These are phyloP conservation scores for Scrobipalpa atriplicella DNA, from an alignment of 2,888 invertebrate genomes.

Conservation along the genomic window DNA sequence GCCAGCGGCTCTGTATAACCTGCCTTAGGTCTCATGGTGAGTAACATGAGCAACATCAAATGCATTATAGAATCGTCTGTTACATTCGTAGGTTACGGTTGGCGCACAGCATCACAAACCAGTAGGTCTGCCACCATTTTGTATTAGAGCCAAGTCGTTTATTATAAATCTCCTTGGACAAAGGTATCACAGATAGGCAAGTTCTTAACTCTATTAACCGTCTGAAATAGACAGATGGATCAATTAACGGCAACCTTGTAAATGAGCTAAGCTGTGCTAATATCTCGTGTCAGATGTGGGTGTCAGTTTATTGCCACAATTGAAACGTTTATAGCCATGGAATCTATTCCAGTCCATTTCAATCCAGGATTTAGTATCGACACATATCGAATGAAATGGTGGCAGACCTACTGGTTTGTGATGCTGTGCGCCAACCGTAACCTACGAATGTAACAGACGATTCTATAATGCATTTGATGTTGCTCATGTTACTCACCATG, in stretches of 20 bases:
- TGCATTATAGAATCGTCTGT: too few relatives aligned
- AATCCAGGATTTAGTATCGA: background rate
- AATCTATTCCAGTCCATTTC: constrained; percentile 5
- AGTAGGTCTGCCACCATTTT: too few relatives aligned
- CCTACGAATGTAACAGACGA: too few relatives aligned
- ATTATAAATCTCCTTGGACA: background rate
- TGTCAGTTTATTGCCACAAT: background rate
- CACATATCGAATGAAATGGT: background rate
- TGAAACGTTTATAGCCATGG: background rate
- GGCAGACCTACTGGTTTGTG: too few relatives aligned
- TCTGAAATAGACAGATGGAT: constrained; percentile 11
- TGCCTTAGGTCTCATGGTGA: too few relatives aligned
- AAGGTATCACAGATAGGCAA: background rate
- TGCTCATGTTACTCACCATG: too few relatives aligned
- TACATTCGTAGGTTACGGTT: too few relatives aligned
- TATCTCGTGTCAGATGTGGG: constrained; percentile 6
- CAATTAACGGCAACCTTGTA: background rate
- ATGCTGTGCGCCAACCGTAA: too few relatives aligned
- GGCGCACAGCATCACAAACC: too few relatives aligned
- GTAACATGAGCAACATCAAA: too few relatives aligned
- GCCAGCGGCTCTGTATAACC: too few relatives aligned
- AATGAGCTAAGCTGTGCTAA: constrained; percentile 6
- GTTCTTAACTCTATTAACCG: background rate
- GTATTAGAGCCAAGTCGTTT: background rate
- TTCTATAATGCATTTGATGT: too few relatives aligned